Evolutionary conservation across 2,888 invertebrate genomes (phyloP).

Genomic region (Papilio elwesi): DNA sequence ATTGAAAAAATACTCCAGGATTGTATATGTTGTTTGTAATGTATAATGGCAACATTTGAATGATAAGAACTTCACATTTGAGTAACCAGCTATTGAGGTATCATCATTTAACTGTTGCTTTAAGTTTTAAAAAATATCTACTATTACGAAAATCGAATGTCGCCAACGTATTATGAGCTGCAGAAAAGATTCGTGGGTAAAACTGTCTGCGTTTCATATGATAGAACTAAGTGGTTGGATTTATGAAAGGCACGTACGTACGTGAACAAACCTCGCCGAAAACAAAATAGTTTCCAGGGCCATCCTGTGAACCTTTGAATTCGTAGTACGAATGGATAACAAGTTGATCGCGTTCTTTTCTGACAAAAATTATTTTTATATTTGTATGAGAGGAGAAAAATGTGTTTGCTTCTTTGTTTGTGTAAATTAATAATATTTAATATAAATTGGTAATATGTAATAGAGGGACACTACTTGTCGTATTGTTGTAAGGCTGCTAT

Average conservation of each 20-base stretch:
- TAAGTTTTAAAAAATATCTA: neutral
- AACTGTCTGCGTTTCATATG: constrained; percentile 27
- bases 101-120: too few relatives aligned
- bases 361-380: neutral
- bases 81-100: too few relatives aligned
- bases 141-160: neutral
- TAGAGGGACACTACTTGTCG: too few relatives aligned
- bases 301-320: constrained; percentile 20
- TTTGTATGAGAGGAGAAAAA: neutral
- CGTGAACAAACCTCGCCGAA: constrained; percentile 18
- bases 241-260: constrained; percentile 38
- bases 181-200: constrained; percentile 12
- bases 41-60: too few relatives aligned
- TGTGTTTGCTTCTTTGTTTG: neutral
- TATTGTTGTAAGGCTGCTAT: too few relatives aligned
- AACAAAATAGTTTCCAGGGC: constrained; percentile 21
- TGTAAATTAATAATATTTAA: too few relatives aligned
- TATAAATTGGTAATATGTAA: too few relatives aligned
- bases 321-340: neutral
- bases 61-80: too few relatives aligned
- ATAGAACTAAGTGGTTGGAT: constrained; percentile 39
- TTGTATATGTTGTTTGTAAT: too few relatives aligned
- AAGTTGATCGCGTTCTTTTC: neutral
- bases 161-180: neutral
- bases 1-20: too few relatives aligned